Evolutionary conservation across 2,888 invertebrate genomes (phyloP).

Genomic region (Ischnura elegans): DNA sequence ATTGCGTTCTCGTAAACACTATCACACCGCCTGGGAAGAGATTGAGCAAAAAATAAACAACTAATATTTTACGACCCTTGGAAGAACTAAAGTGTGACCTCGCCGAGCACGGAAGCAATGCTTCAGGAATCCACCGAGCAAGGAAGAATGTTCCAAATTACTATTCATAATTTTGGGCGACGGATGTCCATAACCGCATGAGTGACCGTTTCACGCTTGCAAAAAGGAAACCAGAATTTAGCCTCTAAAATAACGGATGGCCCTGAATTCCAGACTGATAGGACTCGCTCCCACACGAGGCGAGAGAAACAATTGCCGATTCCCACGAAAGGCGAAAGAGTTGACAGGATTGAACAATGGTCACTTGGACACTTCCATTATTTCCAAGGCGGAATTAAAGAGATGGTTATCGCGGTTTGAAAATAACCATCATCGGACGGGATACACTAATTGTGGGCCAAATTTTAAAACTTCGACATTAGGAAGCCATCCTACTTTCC

Average conservation of each 20-base stretch:
- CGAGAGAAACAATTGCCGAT: not conserved
- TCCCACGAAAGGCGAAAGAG: not conserved
- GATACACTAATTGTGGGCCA: not conserved
- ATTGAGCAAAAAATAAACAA: no score
- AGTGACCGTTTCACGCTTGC: not conserved
- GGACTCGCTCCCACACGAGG: not conserved
- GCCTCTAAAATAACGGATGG: not conserved
- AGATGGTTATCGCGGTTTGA: not conserved
- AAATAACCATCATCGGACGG: not conserved
- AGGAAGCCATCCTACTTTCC: not conserved
- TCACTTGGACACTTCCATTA: not conserved
- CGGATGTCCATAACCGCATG: not conserved
- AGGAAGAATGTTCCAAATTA: not conserved
- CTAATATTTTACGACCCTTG: not conserved
- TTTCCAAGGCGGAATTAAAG: not conserved
- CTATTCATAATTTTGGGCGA: conserved; percentile 2
- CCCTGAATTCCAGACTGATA: conserved; percentile 25
- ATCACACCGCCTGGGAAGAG: no score
- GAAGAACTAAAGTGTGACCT: not conserved
- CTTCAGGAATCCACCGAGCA: not conserved
- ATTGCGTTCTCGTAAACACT: no score
- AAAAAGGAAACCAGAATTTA: not conserved
- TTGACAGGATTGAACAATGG: not conserved
- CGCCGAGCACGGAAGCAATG: not conserved
- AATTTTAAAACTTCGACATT: not conserved